Percentiles rank a stretch among this genome's conserved stretches.
Evolutionary conservation across 2,888 invertebrate species (phyloP).

Genomic region (Dryadula phaetusa): DNA sequence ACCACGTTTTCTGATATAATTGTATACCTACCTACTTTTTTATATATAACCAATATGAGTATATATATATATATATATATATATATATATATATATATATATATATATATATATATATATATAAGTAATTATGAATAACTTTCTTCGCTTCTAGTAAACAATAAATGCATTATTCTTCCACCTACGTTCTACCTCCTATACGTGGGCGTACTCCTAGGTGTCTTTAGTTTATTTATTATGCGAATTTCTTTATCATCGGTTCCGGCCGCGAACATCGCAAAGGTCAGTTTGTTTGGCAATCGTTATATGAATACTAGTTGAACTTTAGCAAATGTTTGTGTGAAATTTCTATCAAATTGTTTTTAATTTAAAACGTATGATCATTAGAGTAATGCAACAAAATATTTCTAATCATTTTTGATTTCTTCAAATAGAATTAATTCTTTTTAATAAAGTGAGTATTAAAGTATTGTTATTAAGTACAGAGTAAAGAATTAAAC

Average conservation of each 20-base stretch:
- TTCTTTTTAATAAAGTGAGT: no score
- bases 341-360: constrained; percentile 27
- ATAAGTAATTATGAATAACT: neutral
- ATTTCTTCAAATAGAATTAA: no score
- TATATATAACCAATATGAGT: neutral
- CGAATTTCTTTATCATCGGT: constrained; percentile 50
- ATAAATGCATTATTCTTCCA: neutral
- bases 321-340: constrained; percentile 40
- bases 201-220: constrained; percentile 21
- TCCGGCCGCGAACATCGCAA: constrained; percentile 53
- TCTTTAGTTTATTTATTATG: constrained; percentile 49
- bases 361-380: constrained; percentile 17
- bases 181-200: neutral
- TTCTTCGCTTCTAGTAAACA: neutral
- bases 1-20: neutral
- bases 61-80: neutral
- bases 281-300: constrained; percentile 56
- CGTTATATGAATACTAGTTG: constrained; percentile 40
- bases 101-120: neutral
- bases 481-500: no score
- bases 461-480: no score
- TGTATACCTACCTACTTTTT: neutral
- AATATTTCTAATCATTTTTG: no score
- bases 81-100: neutral
- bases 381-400: neutral